phyloP scores from a whole-genome alignment of 2,888 invertebrate species.

The Leptothorax acervorum region DNA sequence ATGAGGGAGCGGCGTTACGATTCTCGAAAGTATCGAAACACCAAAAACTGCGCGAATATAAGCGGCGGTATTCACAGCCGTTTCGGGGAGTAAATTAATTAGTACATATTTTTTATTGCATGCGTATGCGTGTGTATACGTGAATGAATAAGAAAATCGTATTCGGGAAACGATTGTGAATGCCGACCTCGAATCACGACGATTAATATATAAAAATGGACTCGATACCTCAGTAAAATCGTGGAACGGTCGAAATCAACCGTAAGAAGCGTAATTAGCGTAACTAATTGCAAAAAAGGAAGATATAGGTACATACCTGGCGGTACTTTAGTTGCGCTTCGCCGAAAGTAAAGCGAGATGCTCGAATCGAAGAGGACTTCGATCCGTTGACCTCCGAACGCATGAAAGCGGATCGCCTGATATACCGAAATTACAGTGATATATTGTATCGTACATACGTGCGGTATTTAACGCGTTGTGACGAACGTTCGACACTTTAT shows the following conservation, averaged over 20 bases:
- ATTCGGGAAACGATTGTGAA: background rate
- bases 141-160: background rate
- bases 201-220: background rate
- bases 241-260: background rate
- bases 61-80: background rate
- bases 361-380: background rate
- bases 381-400: background rate
- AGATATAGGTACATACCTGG: background rate
- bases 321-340: background rate
- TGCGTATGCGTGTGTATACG: background rate
- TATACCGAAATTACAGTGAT: background rate
- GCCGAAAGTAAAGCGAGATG: background rate
- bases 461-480: background rate
- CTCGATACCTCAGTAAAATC: background rate
- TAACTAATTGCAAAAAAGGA: background rate
- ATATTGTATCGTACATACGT: background rate
- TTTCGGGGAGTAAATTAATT: background rate
- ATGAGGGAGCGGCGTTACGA: background rate
- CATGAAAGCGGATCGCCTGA: background rate
- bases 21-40: constrained; percentile 1
- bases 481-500: background rate
- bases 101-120: background rate
- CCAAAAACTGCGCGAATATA: background rate
- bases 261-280: background rate
- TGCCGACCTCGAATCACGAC: background rate